A percentile compares a stretch with the other conserved stretches of the same genome.
These are phyloP conservation scores for Harpagoxenus sublaevis DNA, from an alignment of 2,888 invertebrate species.

Conservation along the genomic window DNA sequence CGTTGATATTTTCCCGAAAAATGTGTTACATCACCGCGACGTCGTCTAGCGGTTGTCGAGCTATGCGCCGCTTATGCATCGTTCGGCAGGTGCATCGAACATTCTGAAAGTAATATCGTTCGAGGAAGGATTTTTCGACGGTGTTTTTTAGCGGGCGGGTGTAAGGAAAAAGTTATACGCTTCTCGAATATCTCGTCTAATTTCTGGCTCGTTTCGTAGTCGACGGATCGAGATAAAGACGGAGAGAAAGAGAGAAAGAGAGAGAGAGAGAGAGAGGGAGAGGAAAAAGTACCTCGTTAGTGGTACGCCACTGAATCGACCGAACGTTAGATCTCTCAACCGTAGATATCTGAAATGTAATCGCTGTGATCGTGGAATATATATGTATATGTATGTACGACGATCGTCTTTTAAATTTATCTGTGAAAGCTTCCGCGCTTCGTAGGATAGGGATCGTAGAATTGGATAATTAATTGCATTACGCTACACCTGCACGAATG, in stretches of 20 bases:
- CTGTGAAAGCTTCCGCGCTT: constrained; percentile 64
- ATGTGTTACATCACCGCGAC: constrained; percentile 7
- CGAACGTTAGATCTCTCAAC: constrained; percentile 78
- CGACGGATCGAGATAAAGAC: constrained; percentile 1
- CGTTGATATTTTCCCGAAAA: constrained; percentile 26
- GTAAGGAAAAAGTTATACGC: constrained; percentile 36
- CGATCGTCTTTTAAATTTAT: constrained; percentile 59
- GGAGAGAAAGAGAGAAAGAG: neutral
- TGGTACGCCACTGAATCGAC: constrained; percentile 81
- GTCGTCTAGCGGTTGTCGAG: constrained; percentile 9
- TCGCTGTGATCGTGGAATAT: constrained; percentile 58
- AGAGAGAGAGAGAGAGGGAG: neutral
- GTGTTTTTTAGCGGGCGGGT: constrained; percentile 2
- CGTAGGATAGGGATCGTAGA: constrained; percentile 15
- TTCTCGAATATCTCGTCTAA: constrained; percentile 44
- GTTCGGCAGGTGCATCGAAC: constrained; percentile 8
- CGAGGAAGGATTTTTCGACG: constrained; percentile 14
- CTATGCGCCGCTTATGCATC: neutral
- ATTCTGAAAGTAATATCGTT: constrained; percentile 8
- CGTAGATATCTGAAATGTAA: constrained; percentile 56
- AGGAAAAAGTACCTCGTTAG: constrained; percentile 36
- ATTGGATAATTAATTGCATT: constrained; percentile 46
- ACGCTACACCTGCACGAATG: constrained; percentile 27
- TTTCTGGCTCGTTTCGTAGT: constrained; percentile 40
- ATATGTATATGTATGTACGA: neutral